These are phyloP conservation scores for Apus apus DNA, from an alignment of 2,113 vertebrate genomes.

Conservation along the genomic window DNA sequence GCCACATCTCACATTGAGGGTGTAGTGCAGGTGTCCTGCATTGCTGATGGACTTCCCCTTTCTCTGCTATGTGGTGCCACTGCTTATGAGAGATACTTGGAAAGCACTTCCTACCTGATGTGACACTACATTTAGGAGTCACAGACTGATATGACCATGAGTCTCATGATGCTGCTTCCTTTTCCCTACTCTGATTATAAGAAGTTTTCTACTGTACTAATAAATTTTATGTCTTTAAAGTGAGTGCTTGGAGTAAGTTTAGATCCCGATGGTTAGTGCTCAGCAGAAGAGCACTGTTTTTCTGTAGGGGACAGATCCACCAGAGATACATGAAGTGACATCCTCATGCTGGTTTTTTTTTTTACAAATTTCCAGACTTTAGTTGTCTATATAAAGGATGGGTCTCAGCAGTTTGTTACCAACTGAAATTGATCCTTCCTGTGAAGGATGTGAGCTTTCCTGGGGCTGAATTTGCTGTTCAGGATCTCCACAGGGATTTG, in stretches of 20 bases:
- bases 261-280: neutral
- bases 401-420: neutral
- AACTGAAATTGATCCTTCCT: neutral
- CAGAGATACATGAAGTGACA: neutral
- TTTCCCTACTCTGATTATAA: neutral
- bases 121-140: neutral
- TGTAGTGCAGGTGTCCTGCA: neutral
- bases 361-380: neutral
- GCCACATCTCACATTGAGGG: neutral
- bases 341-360: neutral
- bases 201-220: neutral
- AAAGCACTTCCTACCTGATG: neutral
- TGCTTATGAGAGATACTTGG: neutral
- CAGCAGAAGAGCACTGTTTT: neutral
- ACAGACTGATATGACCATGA: neutral
- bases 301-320: neutral
- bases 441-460: neutral
- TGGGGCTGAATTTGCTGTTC: neutral
- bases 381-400: neutral
- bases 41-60: neutral
- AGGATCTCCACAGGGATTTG: neutral
- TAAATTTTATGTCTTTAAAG: neutral
- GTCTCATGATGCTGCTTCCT: neutral
- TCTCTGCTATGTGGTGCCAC: neutral
- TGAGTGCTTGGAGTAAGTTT: neutral